Evolutionary conservation across 2,888 invertebrate species (phyloP).

Genomic region (Esperia sulphurella): DNA sequence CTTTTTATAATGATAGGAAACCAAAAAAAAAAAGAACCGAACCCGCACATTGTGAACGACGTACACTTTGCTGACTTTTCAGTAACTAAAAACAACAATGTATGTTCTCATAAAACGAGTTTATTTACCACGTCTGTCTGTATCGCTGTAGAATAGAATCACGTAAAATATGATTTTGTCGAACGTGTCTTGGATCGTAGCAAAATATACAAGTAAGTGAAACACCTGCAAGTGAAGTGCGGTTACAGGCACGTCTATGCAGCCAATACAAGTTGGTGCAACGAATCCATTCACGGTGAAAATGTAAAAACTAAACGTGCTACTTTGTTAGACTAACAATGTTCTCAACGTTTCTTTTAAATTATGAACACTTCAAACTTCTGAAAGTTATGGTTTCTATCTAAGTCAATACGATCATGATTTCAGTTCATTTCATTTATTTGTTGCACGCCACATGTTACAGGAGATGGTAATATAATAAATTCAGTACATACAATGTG

Average conservation of each 20-base stretch:
- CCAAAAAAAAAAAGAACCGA: background rate
- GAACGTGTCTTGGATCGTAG: constrained; percentile 50
- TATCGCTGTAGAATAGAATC: constrained; percentile 52
- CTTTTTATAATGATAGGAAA: too few relatives aligned
- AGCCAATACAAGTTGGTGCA: constrained; percentile 26
- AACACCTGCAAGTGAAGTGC: constrained; percentile 44
- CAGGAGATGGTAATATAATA: too few relatives aligned
- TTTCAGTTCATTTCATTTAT: too few relatives aligned
- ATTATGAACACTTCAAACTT: too few relatives aligned
- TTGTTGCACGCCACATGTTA: too few relatives aligned
- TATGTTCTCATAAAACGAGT: background rate
- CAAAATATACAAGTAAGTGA: constrained; percentile 4
- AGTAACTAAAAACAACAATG: background rate
- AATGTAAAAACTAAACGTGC: constrained; percentile 2
- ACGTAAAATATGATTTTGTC: constrained; percentile 72
- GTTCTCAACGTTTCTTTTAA: background rate
- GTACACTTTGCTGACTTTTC: too few relatives aligned
- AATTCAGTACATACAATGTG: too few relatives aligned
- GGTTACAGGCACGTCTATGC: constrained; percentile 32
- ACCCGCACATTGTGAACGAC: too few relatives aligned
- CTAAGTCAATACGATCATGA: too few relatives aligned
- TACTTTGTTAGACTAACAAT: too few relatives aligned
- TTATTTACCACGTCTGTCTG: constrained; percentile 17
- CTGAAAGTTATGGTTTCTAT: too few relatives aligned
- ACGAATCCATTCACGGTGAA: constrained; percentile 13